Base-by-base conservation (phyloP, 1,140 invertebrate genomes). In the Drosophila pruinosa region DNA sequence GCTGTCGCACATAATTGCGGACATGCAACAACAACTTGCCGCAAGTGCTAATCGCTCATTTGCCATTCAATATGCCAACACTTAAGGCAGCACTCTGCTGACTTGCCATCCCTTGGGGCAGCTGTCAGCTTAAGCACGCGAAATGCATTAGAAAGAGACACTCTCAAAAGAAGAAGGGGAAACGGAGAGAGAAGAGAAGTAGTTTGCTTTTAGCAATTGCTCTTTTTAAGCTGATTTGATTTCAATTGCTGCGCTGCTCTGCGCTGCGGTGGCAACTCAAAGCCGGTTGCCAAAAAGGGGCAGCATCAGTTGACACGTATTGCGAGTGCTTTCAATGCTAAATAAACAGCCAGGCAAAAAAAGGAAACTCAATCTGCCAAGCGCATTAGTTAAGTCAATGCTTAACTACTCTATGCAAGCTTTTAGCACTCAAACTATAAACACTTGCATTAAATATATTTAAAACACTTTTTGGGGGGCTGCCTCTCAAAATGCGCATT, bases 41-140 rank as follows among this genome's bases (percentile, higher is more conserved):
- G n/a, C n/a, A 71, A 70, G 76, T 75, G 76, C 76, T 79, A 79
- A 79, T 79, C 76, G 76, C 77, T 79, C 76, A 79, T 79, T 79
- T 75, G 71, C 71, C 76, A 79, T 79, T 79, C 77, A 79, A 79
- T 79, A 79, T 79, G 76, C 54, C 63, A 41, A 53, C 59, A 63
- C 26, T 31, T 52, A 10, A 36, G 43, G 28, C 10, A 26, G 31
- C 56, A 1, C 54, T n/a, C 10, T 34, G 6, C 24, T 14, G 3
- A 22, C 47, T 56, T 15, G 34, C 52, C n/a, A n/a, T n/a, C 36
- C 10, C 17, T 34, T 12, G 39, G 53, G 26, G 64, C 64, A 59
- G 17, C 28, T 68, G 54, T 50, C 43, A 68, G 28, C 52, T 39
- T 52, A 34, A 61, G 17, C 68, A 72, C 48, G 39, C 52, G 56